Conservation (phyloP, 2,797 vertebrate genomes). For the Typhlichthys subterraneus region DNA sequence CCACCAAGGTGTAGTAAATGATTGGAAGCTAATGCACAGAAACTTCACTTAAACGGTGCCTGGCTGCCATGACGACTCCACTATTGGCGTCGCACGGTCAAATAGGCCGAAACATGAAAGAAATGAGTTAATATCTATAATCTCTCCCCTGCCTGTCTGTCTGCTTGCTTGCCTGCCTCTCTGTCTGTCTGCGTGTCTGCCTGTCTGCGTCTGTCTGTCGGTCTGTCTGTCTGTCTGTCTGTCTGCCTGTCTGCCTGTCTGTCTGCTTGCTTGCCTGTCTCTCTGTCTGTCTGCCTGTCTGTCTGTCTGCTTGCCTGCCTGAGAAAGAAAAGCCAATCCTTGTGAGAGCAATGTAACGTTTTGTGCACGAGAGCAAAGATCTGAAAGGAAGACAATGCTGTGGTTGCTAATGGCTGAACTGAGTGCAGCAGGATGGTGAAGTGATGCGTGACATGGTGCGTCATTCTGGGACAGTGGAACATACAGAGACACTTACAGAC, state of each 20-base stretch:
- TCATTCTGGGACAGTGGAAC: conserved; percentile 28
- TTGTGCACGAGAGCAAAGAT: background rate
- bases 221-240: conserved; percentile 12
- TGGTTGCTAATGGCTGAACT: conserved; percentile 4
- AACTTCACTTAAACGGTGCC: conserved; percentile 10
- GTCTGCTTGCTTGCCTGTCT: too few relatives aligned
- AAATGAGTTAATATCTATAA: conserved; percentile 69
- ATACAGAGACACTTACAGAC: conserved; percentile 82
- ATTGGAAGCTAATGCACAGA: background rate
- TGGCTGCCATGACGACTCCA: conserved; percentile 36
- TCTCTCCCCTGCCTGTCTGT: conserved; percentile 22
- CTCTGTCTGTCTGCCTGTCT: too few relatives aligned
- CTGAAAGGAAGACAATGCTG: conserved; percentile 19
- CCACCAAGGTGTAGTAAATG: too few relatives aligned
- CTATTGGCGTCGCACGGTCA: conserved; percentile 35
- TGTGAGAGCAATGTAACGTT: too few relatives aligned
- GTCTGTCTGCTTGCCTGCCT: too few relatives aligned
- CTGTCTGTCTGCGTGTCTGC: background rate
- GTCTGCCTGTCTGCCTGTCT: too few relatives aligned
- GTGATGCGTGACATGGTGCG: conserved; percentile 25
- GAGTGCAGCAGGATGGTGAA: conserved; percentile 5
- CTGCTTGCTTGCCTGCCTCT: background rate
- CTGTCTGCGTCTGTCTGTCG: background rate
- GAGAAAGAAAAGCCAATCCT: too few relatives aligned
- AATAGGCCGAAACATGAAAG: conserved; percentile 67